A percentile compares a stretch with the other conserved stretches of the same genome.
These are phyloP conservation scores for Saxicola maurus DNA, from an alignment of 2,797 vertebrate genomes.

Conservation along the genomic window DNA sequence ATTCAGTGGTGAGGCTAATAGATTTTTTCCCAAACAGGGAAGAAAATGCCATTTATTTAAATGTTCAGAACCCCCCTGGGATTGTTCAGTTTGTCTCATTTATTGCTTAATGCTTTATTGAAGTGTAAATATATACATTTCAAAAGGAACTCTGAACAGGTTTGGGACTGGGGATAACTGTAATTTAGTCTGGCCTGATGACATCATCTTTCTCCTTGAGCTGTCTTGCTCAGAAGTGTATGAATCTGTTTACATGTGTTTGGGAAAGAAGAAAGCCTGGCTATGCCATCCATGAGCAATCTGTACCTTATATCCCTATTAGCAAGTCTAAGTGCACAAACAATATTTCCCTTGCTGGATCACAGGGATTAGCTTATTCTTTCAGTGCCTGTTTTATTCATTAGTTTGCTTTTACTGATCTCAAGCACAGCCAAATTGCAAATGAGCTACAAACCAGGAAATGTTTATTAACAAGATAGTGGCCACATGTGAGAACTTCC, in stretches of 20 bases:
- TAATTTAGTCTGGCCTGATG: conserved; percentile 6
- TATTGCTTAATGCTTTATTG: conserved; percentile 3
- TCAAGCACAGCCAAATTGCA: conserved; percentile 48
- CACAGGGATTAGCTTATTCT: conserved; percentile 65
- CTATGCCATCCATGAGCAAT: conserved; percentile 21
- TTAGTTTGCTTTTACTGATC: conserved; percentile 34
- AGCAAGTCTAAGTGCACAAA: conserved; percentile 41
- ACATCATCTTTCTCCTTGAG: conserved; percentile 30
- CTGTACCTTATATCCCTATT: conserved; percentile 35
- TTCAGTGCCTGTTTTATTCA: conserved; percentile 49
- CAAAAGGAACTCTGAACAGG: background rate
- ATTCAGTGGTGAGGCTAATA: background rate
- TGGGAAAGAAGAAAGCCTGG: conserved; percentile 3
- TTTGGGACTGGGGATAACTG: background rate
- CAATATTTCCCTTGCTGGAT: conserved; percentile 20
- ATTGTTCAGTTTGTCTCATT: background rate
- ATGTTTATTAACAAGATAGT: background rate
- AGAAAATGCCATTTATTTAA: conserved; percentile 24
- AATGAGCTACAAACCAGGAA: conserved; percentile 49
- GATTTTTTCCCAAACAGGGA: background rate
- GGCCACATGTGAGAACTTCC: background rate
- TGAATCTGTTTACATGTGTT: background rate
- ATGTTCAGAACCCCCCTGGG: background rate
- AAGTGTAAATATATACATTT: conserved; percentile 35
- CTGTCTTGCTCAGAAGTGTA: background rate